These are phyloP conservation scores for Molossus alvarezi DNA, from an alignment of 2,797 vertebrate species.

Conservation along the genomic window DNA sequence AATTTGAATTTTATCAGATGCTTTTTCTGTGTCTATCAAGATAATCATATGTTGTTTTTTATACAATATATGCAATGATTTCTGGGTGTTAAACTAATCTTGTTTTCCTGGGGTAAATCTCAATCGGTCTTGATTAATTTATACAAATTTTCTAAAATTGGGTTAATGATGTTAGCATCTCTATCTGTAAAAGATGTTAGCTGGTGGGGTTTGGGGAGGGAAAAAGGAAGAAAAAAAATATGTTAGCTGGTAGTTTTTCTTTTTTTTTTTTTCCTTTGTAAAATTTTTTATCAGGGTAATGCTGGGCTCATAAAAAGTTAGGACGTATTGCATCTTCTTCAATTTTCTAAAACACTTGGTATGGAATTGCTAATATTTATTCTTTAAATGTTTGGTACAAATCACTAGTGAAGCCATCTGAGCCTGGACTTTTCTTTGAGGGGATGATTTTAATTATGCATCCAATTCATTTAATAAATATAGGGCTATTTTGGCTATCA, in stretches of 20 bases:
- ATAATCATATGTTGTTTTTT: not conserved
- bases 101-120: not conserved
- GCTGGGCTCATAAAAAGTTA: not conserved
- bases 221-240: not conserved
- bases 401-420: not conserved
- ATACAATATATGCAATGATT: not conserved
- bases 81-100: not conserved
- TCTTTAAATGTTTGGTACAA: conserved; percentile 40
- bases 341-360: not conserved
- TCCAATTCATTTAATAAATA: not conserved
- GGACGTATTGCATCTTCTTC: not conserved
- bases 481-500: not conserved
- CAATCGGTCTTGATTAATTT: not conserved
- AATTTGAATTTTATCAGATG: not conserved
- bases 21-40: not conserved
- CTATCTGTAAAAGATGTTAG: not conserved
- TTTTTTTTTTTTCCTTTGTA: not conserved
- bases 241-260: not conserved
- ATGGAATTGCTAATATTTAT: not conserved
- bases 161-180: not conserved
- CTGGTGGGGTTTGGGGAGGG: not conserved
- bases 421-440: not conserved
- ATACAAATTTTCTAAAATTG: conserved; percentile 26
- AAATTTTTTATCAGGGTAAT: not conserved
- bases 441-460: not conserved